Evolutionary conservation across 2,113 vertebrate species (phyloP).

Genomic region (Atrichornis clamosus): DNA sequence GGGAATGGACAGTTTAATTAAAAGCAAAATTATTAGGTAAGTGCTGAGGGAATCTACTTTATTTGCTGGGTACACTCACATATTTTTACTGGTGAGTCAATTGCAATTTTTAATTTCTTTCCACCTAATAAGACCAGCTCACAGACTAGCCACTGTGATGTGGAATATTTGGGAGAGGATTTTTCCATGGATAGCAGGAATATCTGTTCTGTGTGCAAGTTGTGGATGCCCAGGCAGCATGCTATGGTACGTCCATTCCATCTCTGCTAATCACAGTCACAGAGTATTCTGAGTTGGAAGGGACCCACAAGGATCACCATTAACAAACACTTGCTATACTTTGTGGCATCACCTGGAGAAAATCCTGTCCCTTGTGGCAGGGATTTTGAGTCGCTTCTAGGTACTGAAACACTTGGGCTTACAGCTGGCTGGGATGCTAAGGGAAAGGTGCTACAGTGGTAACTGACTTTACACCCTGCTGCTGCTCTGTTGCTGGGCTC

Average conservation of each 20-base stretch:
- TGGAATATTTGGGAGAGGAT: conserved; percentile 4
- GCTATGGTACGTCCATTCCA: neutral
- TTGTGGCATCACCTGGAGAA: neutral
- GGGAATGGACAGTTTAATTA: conserved; percentile 59
- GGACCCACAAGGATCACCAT: neutral
- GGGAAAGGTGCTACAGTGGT: neutral
- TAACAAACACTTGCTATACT: neutral
- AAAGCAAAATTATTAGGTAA: conserved; percentile 62
- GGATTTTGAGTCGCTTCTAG: neutral
- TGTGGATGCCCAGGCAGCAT: neutral
- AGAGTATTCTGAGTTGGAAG: neutral
- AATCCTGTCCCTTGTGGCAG: neutral
- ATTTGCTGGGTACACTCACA: conserved; percentile 28
- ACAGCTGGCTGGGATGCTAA: neutral
- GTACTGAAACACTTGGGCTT: neutral
- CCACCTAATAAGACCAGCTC: neutral
- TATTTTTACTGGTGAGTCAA: conserved; percentile 61
- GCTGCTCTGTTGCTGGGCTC: neutral
- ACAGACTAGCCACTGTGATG: neutral
- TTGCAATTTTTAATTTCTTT: conserved; percentile 54
- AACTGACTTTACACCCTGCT: neutral
- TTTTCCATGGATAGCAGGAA: neutral
- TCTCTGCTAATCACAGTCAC: neutral
- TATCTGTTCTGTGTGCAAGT: neutral
- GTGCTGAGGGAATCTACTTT: conserved; percentile 45